phyloP scores from a whole-genome alignment of 2,113 vertebrate species.

The Danionella cerebrum region DNA sequence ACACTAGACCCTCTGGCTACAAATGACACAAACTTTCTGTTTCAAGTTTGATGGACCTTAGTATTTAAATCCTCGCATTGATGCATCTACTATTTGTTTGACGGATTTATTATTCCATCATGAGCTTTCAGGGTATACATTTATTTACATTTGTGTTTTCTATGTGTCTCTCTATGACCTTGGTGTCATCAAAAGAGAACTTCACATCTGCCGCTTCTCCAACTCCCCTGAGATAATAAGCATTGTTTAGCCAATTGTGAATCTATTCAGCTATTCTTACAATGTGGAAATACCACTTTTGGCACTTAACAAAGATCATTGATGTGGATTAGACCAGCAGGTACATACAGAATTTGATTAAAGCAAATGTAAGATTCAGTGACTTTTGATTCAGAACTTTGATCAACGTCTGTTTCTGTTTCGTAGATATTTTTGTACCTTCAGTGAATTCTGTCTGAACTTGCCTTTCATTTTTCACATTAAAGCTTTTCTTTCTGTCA shows the following conservation, averaged over 20 bases:
- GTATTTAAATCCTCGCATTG: background rate
- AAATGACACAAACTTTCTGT: constrained; percentile 20
- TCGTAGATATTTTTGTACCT: background rate
- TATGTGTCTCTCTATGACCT: background rate
- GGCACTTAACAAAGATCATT: too few relatives aligned
- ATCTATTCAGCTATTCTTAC: too few relatives aligned
- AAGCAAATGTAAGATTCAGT: background rate
- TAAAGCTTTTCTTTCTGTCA: constrained; percentile 10
- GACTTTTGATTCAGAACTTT: background rate
- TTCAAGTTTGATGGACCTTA: background rate
- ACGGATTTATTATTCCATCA: background rate
- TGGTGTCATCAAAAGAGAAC: background rate
- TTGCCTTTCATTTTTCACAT: background rate
- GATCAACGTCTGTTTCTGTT: background rate
- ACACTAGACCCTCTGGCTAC: constrained; percentile 17
- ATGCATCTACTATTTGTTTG: background rate
- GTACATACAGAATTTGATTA: too few relatives aligned
- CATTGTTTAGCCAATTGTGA: too few relatives aligned
- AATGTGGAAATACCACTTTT: too few relatives aligned
- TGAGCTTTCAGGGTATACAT: background rate
- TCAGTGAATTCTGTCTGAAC: background rate
- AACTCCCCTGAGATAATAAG: too few relatives aligned
- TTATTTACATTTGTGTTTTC: background rate
- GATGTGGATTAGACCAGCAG: too few relatives aligned
- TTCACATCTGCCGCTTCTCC: too few relatives aligned